Conservation (phyloP, 2,797 vertebrate species). For the Acestrorhynchus altus region DNA sequence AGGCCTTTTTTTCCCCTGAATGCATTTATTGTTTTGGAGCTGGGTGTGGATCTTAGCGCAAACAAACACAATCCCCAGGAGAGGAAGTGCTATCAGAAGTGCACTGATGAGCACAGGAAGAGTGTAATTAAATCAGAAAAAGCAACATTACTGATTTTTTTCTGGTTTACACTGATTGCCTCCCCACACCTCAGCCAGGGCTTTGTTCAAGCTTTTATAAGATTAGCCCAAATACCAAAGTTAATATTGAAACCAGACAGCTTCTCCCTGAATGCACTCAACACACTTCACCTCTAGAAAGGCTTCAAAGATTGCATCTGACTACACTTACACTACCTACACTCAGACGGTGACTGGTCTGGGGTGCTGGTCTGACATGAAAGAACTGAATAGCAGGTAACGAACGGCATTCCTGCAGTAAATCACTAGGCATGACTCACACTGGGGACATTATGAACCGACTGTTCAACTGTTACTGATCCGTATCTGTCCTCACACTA, state of each 20-base stretch:
- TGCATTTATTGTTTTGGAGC: constrained; percentile 3
- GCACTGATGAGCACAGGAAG: neutral
- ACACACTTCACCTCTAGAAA: neutral
- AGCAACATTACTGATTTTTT: neutral
- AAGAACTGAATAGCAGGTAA: neutral
- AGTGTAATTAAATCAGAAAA: neutral
- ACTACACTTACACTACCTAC: too few species aligned
- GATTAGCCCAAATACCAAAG: neutral
- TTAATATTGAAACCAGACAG: neutral
- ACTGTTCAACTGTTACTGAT: neutral
- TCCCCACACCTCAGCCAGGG: too few species aligned
- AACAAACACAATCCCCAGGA: neutral
- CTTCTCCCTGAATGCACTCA: neutral
- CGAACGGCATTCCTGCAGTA: neutral
- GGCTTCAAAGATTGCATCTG: neutral
- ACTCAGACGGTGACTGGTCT: neutral
- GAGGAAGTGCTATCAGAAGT: neutral
- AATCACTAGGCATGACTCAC: neutral
- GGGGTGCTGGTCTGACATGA: neutral
- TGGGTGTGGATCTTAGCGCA: constrained; percentile 9
- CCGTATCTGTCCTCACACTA: neutral
- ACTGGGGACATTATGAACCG: too few species aligned
- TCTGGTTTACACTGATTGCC: neutral
- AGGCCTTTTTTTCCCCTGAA: neutral
- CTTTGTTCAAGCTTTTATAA: neutral